Evolutionary conservation across 2,888 invertebrate genomes (phyloP).

Genomic region (Pachliopta kotzebuea): DNA sequence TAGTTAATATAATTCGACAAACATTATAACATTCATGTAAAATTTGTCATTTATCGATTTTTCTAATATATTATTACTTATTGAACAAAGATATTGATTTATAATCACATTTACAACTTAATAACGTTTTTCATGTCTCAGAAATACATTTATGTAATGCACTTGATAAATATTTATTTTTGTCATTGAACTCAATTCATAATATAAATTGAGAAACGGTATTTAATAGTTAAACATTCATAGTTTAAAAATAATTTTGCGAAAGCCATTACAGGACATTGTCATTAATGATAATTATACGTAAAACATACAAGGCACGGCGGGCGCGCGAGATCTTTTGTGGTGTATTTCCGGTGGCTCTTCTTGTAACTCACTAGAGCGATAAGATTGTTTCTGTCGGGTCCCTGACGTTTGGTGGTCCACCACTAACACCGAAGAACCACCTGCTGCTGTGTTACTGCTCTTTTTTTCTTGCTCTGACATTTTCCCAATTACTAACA

Average conservation of each 20-base stretch:
- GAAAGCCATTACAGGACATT: background rate
- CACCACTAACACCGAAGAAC: slow-evolving; percentile 47
- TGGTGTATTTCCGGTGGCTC: slow-evolving; percentile 47
- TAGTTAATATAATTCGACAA: too few species aligned
- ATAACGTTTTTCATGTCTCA: too few species aligned
- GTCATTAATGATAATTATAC: slow-evolving; percentile 1
- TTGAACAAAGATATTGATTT: too few species aligned
- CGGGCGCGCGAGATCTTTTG: slow-evolving; percentile 57
- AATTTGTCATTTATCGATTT: too few species aligned
- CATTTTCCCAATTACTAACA: slow-evolving; percentile 54
- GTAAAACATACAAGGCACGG: slow-evolving; percentile 53
- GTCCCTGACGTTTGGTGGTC: slow-evolving; percentile 50
- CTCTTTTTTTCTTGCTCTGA: slow-evolving; percentile 62
- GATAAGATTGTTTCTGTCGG: slow-evolving; percentile 49
- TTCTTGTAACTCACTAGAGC: slow-evolving; percentile 50
- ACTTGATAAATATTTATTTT: too few species aligned
- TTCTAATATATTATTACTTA: too few species aligned
- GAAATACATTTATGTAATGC: too few species aligned
- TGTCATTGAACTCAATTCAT: too few species aligned
- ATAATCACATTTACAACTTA: too few species aligned
- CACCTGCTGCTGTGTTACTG: slow-evolving; percentile 38
- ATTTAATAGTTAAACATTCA: background rate
- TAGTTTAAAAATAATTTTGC: background rate
- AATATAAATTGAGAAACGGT: too few species aligned
- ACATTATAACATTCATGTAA: too few species aligned